These are phyloP conservation scores for Rhinatrema bivittatum DNA, from an alignment of 2,797 vertebrate genomes.

Conservation along the genomic window DNA sequence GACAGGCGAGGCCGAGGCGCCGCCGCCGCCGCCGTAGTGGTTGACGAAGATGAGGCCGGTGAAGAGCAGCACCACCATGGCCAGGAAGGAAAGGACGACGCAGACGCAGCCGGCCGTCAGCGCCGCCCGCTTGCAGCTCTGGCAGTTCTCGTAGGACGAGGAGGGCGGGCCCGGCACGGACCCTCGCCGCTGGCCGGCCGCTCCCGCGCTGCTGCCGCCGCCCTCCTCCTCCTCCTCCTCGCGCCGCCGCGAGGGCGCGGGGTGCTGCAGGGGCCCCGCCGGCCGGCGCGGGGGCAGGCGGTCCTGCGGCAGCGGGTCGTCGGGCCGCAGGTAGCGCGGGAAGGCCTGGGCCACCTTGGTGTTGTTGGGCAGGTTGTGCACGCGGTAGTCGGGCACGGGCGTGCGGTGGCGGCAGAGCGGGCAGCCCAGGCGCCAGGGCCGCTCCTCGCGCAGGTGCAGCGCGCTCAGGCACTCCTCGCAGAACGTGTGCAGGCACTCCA, in stretches of 20 bases:
- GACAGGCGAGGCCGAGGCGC: constrained; percentile 73
- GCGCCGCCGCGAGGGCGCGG: background rate
- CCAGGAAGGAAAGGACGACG: constrained; percentile 85
- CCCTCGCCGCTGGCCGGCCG: constrained; percentile 1
- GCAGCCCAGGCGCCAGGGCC: constrained; percentile 61
- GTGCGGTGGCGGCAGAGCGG: constrained; percentile 87
- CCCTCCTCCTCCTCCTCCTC: background rate
- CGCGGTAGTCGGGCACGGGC: constrained; percentile 79
- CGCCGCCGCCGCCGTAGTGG: constrained; percentile 61
- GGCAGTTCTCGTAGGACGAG: constrained; percentile 71
- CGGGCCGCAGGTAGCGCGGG: constrained; percentile 71
- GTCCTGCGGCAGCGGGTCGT: constrained; percentile 81
- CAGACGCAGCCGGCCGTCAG: constrained; percentile 87
- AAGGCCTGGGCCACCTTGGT: constrained; percentile 85
- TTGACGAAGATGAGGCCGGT: constrained; percentile 92
- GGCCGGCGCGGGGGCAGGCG: constrained; percentile 66
- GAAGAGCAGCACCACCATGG: constrained; percentile 89
- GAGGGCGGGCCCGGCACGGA: background rate
- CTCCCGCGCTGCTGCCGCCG: constrained; percentile 13
- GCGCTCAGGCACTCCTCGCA: constrained; percentile 90
- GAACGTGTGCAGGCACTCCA: constrained; percentile 92
- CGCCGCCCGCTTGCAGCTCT: constrained; percentile 80
- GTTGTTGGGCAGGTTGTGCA: constrained; percentile 83
- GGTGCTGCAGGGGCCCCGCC: constrained; percentile 44
- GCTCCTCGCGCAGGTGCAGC: constrained; percentile 80